Evolutionary conservation across 2,797 vertebrate species (phyloP).

Genomic region (Semotilus atromaculatus): DNA sequence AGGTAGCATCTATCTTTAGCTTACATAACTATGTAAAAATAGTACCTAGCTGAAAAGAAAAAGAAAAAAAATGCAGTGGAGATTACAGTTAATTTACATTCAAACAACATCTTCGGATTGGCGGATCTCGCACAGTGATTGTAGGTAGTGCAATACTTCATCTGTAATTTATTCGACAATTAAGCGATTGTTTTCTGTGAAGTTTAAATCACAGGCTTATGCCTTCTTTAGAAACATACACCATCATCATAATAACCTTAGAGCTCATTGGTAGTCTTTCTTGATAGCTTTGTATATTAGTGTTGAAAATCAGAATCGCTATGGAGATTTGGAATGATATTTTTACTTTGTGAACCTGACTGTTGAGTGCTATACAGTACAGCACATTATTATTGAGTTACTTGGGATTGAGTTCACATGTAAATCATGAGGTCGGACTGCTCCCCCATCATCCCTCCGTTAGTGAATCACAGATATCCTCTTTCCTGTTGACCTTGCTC

Average conservation of each 20-base stretch:
- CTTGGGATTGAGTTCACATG: conserved; percentile 21
- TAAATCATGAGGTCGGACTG: conserved; percentile 8
- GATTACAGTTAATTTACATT: background rate
- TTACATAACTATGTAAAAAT: background rate
- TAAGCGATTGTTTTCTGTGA: background rate
- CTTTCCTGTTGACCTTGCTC: conserved; percentile 45
- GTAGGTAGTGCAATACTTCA: background rate
- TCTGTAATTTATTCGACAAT: background rate
- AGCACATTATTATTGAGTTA: conserved; percentile 2
- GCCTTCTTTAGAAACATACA: background rate
- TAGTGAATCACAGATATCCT: conserved; percentile 43
- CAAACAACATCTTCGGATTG: background rate
- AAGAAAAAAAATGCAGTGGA: background rate
- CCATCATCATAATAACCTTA: background rate
- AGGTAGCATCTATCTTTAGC: background rate
- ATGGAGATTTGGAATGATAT: background rate
- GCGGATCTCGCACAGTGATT: background rate
- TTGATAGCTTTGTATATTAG: background rate
- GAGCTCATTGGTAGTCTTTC: background rate
- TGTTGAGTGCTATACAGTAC: background rate
- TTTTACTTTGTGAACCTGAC: background rate
- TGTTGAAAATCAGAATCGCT: background rate
- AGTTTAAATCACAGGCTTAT: conserved; percentile 11
- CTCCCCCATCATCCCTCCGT: conserved; percentile 21
- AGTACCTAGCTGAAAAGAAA: background rate